phyloP scores from a whole-genome alignment of 2,113 vertebrate genomes.

The Tricholaema leucomelas region DNA sequence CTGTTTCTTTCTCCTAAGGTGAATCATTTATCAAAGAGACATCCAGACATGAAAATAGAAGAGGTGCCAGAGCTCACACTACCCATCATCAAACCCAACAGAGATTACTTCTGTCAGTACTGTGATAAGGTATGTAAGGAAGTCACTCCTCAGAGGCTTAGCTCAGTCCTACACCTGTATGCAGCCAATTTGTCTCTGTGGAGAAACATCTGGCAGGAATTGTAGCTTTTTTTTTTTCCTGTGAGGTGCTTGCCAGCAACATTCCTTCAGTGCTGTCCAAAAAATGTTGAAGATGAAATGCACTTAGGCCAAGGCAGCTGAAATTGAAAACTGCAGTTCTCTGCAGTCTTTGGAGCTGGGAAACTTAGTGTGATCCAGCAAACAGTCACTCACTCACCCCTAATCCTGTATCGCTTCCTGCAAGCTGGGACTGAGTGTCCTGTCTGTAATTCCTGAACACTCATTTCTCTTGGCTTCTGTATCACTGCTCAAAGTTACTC shows the following conservation, averaged over 20 bases:
- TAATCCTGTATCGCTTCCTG: neutral
- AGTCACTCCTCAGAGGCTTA: neutral
- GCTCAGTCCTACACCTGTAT: neutral
- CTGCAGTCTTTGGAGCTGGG: neutral
- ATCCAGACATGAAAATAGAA: conserved; percentile 97
- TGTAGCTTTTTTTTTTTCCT: neutral
- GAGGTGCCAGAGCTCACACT: conserved; percentile 96
- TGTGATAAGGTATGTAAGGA: conserved; percentile 92
- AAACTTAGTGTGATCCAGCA: neutral
- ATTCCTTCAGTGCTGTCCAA: neutral
- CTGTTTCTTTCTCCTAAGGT: conserved; percentile 78
- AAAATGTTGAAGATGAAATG: neutral
- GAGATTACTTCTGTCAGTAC: conserved; percentile 98
- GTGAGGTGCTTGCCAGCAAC: neutral
- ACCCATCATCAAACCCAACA: conserved; percentile 98
- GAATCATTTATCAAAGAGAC: conserved; percentile 97
- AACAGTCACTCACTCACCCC: neutral
- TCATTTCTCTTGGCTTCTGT: neutral
- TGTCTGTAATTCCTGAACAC: neutral
- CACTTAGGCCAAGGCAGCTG: neutral
- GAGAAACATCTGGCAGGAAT: neutral
- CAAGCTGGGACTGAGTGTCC: neutral
- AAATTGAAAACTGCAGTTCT: neutral
- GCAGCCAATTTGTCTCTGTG: neutral
- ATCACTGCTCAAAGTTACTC: neutral